Evolutionary conservation across 2,113 vertebrate genomes (phyloP).

Genomic region (Nothoprocta perdicaria): DNA sequence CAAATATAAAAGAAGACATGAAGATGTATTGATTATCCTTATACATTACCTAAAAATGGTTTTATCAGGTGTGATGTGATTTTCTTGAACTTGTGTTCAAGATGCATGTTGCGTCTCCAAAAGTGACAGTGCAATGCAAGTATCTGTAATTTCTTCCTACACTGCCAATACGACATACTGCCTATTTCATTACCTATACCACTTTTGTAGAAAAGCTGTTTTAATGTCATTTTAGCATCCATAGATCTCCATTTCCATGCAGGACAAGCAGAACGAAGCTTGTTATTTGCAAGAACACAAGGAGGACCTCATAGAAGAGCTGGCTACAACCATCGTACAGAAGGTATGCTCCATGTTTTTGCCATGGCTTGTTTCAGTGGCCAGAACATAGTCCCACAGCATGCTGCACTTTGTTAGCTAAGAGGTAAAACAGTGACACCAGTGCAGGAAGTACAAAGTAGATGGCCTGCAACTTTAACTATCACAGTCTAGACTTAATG

Average conservation of each 20-base stretch:
- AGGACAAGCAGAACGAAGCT: slow-evolving; percentile 98
- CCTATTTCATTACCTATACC: not conserved
- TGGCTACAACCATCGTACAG: slow-evolving; percentile 93
- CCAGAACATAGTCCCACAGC: not conserved
- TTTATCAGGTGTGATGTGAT: not conserved
- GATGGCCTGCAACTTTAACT: not conserved
- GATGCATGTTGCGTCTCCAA: not conserved
- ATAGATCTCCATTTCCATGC: not conserved
- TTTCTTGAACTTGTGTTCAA: not conserved
- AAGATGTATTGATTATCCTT: not conserved
- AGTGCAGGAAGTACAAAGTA: not conserved
- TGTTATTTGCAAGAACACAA: slow-evolving; percentile 93
- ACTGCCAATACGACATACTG: not conserved
- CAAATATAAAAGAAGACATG: not conserved
- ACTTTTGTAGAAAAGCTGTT: not conserved
- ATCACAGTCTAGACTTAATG: not conserved
- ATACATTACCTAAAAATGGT: not conserved
- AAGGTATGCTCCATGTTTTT: slow-evolving; percentile 81
- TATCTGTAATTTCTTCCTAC: not conserved
- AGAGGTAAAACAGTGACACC: not conserved
- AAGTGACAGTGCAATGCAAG: not conserved
- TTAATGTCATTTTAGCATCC: not conserved
- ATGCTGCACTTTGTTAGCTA: not conserved
- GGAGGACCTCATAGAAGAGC: slow-evolving; percentile 95
- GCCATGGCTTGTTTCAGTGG: not conserved